These are phyloP conservation scores for Saimiri boliviensis DNA, from an alignment of 2,113 vertebrate species.

Conservation along the genomic window DNA sequence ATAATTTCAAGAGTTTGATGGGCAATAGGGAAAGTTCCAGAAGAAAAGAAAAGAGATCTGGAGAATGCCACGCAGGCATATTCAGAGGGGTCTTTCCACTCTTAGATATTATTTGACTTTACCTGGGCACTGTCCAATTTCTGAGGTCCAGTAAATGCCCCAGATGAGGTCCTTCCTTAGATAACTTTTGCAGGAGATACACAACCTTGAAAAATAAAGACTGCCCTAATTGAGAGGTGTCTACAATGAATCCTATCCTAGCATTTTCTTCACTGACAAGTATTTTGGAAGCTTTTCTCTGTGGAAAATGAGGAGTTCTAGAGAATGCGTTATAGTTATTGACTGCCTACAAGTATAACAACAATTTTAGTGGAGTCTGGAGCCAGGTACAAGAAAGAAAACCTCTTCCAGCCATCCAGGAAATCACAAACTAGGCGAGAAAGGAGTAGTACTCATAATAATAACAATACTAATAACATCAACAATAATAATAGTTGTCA, in stretches of 20 bases:
- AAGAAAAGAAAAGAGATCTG: background rate
- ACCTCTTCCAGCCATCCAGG: background rate
- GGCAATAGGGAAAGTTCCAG: background rate
- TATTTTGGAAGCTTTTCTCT: background rate
- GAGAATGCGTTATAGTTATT: background rate
- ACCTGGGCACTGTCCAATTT: background rate
- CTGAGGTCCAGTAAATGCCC: background rate
- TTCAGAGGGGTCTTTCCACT: fast-evolving
- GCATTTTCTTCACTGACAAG: background rate
- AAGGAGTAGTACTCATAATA: background rate
- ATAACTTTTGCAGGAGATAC: background rate
- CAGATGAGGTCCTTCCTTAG: background rate
- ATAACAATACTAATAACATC: background rate
- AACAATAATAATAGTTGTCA: background rate
- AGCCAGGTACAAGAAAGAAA: background rate
- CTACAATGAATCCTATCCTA: background rate
- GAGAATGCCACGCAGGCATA: no score
- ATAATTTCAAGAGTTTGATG: background rate
- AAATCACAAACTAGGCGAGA: background rate
- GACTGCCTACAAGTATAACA: background rate
- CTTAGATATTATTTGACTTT: background rate
- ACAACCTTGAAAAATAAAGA: background rate
- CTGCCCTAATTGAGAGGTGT: background rate
- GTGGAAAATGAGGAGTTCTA: background rate
- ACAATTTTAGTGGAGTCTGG: background rate